These are phyloP conservation scores for Spinus olivaceus DNA, from an alignment of 2,797 vertebrate genomes.

Conservation along the genomic window DNA sequence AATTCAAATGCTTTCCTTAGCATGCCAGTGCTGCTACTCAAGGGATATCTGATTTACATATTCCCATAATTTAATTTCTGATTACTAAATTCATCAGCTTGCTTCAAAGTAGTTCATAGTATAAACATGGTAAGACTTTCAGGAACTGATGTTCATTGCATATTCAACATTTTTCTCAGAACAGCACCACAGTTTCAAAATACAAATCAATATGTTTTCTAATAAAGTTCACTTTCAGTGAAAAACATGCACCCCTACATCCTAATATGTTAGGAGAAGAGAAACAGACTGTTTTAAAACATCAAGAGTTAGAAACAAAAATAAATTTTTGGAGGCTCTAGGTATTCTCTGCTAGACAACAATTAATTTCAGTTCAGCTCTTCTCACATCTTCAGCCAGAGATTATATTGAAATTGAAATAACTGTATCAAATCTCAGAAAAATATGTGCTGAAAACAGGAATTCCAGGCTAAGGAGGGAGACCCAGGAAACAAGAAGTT, in stretches of 20 bases:
- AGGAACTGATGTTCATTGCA: slow-evolving; percentile 31
- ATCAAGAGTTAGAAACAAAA: not conserved
- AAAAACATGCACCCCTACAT: not conserved
- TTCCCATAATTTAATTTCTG: slow-evolving; percentile 52
- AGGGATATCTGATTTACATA: slow-evolving; percentile 53
- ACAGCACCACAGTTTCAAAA: not conserved
- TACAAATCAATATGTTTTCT: not conserved
- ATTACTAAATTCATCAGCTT: slow-evolving; percentile 57
- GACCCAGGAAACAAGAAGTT: not conserved
- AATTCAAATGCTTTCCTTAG: slow-evolving; percentile 46
- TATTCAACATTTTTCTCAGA: slow-evolving; percentile 18
- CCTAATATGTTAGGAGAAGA: not conserved
- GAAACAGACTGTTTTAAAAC: not conserved
- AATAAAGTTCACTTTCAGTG: not conserved
- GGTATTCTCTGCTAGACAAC: not conserved
- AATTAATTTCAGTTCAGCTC: not conserved
- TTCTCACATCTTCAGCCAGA: not conserved
- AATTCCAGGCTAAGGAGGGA: not conserved
- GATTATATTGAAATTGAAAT: not conserved
- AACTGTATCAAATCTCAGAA: not conserved
- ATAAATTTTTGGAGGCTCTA: not conserved
- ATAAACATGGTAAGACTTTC: slow-evolving; percentile 48
- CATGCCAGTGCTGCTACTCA: slow-evolving; percentile 16
- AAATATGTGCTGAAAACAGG: not conserved
- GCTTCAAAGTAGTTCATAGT: slow-evolving; percentile 44